Percentiles rank a stretch among this genome's conserved stretches.
Evolutionary conservation across 2,888 invertebrate genomes (phyloP).

Genomic region (Leptinotarsa rubiginosa): DNA sequence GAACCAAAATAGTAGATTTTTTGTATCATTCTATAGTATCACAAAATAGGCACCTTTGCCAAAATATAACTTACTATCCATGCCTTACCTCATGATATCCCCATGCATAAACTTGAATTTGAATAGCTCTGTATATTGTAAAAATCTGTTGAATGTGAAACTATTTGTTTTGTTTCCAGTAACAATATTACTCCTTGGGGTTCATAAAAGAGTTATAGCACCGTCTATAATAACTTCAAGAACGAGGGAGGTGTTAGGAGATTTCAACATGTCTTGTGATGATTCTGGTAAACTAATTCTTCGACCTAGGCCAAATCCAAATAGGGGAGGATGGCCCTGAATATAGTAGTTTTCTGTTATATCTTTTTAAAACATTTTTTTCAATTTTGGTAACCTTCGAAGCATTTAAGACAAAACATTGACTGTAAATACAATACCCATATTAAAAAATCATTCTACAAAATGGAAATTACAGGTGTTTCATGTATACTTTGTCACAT

Average conservation of each 20-base stretch:
- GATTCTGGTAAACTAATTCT: constrained; percentile 96
- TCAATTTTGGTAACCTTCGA: neutral
- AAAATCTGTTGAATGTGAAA: neutral
- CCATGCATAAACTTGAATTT: neutral
- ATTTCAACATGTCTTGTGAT: constrained; percentile 99
- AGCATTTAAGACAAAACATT: neutral
- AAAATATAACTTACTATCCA: no score
- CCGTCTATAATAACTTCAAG: constrained; percentile 95
- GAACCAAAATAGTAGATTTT: no score
- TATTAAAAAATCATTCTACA: neutral
- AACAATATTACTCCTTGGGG: constrained; percentile 88
- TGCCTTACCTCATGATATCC: neutral
- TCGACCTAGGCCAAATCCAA: constrained; percentile 81
- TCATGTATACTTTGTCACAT: no score
- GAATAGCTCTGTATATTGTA: no score
- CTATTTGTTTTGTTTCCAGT: constrained; percentile 68
- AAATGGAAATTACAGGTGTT: neutral
- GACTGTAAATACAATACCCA: neutral
- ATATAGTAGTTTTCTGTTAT: constrained; percentile 33
- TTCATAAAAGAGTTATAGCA: constrained; percentile 95
- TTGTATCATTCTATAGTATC: no score
- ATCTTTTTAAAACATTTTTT: neutral
- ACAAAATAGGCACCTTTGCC: no score
- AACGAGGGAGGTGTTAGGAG: constrained; percentile 88
- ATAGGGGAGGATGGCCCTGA: constrained; percentile 59